A percentile compares a stretch with the other conserved stretches of the same genome.
Conservation (phyloP, 1,140 invertebrate species). For the Drosophila orosa region DNA sequence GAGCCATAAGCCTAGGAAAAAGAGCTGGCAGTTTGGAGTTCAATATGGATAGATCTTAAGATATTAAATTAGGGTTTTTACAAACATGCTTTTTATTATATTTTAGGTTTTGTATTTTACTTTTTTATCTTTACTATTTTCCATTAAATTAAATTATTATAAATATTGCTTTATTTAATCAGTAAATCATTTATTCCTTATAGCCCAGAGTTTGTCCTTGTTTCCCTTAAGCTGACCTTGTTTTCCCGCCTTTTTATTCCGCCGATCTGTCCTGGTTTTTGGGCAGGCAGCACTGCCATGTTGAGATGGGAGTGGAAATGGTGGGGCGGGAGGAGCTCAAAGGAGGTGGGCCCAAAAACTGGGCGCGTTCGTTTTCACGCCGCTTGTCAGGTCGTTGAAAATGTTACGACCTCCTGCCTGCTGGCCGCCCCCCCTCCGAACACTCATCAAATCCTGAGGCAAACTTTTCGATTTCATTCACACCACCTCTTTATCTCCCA, state of each 20-base stretch:
- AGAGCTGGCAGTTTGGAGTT: background rate
- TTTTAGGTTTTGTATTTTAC: background rate
- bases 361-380: conserved; percentile 85
- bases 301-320: conserved; percentile 85
- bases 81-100: background rate
- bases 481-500: conserved; percentile 48
- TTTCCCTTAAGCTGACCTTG: background rate
- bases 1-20: background rate
- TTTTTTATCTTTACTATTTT: background rate
- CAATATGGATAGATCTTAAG: too few relatives aligned
- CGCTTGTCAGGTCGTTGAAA: conserved; percentile 56
- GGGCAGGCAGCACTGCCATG: conserved; percentile 76
- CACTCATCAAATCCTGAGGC: conserved; percentile 63
- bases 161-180: background rate
- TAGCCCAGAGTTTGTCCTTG: background rate
- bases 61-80: too few relatives aligned
- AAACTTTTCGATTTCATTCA: conserved; percentile 75
- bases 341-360: conserved; percentile 89
- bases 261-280: background rate
- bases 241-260: conserved; percentile 7
- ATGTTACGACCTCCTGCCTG: conserved; percentile 40
- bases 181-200: background rate
- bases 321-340: conserved; percentile 86
- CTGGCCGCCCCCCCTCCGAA: background rate
- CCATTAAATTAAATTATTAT: background rate